These are phyloP conservation scores for Argopecten irradians DNA, from an alignment of 1,140 invertebrate species.

Conservation along the genomic window DNA sequence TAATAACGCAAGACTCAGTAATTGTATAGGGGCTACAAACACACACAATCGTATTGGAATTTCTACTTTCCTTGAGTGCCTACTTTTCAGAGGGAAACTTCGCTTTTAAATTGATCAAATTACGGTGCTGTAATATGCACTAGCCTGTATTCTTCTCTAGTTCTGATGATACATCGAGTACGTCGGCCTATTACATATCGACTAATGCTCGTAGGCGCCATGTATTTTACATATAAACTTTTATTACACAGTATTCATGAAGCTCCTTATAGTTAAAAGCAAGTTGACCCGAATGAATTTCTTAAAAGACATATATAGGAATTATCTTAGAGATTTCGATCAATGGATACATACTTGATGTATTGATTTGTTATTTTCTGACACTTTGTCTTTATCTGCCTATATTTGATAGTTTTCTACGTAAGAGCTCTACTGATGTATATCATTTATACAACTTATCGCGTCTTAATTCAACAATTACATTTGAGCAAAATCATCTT, in stretches of 20 bases:
- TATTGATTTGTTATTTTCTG: no score
- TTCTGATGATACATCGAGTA: neutral
- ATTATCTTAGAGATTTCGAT: no score
- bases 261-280: neutral
- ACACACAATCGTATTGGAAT: neutral
- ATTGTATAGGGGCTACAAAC: neutral
- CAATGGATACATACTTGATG: no score
- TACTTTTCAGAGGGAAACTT: neutral
- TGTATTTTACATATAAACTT: neutral
- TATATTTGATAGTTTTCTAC: no score
- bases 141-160: neutral
- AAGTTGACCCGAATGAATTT: neutral
- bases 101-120: neutral
- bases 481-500: no score
- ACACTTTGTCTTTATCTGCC: no score
- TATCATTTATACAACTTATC: no score
- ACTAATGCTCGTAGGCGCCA: neutral
- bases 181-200: neutral
- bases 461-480: no score
- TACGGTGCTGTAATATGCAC: neutral
- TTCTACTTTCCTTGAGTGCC: conserved; percentile 5
- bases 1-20: neutral
- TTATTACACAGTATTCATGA: neutral
- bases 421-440: no score
- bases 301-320: neutral